Evolutionary conservation across 2,888 invertebrate species (phyloP).

Genomic region (Micropterix aruncella): DNA sequence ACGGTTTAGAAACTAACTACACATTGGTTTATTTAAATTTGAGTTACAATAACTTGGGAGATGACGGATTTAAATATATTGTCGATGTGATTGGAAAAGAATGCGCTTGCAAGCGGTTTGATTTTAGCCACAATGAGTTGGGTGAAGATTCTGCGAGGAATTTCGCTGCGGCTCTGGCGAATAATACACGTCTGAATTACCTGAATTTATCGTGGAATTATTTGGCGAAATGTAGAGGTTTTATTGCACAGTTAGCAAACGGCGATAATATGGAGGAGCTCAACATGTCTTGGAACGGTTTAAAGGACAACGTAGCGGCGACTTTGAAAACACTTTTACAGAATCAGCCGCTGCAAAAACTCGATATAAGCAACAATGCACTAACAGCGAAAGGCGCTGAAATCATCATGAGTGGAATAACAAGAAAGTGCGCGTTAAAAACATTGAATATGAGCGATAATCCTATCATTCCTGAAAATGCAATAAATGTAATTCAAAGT

Average conservation of each 20-base stretch:
- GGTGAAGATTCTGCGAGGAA: neutral
- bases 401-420: neutral
- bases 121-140: constrained; percentile 8
- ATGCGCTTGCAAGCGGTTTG: constrained; percentile 2
- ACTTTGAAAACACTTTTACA: neutral
- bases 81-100: constrained; percentile 3
- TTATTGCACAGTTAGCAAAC: neutral
- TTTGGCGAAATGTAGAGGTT: neutral
- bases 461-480: neutral
- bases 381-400: neutral
- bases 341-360: neutral
- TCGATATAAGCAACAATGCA: neutral
- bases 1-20: constrained; percentile 6
- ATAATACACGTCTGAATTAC: constrained; percentile 2
- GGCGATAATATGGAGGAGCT: constrained; percentile 1
- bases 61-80: constrained; percentile 7
- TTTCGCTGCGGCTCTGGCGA: constrained; percentile 2
- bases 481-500: neutral
- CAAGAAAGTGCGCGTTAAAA: neutral
- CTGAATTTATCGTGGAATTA: neutral
- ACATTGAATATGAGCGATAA: neutral
- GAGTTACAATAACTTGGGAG: constrained; percentile 6
- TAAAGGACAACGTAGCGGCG: constrained; percentile 1
- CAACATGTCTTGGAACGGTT: constrained; percentile 8
- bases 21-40: constrained; percentile 5